Percentiles rank a stretch among this genome's conserved stretches.
These are phyloP conservation scores for Phania funesta DNA, from an alignment of 2,888 invertebrate genomes.

Conservation along the genomic window DNA sequence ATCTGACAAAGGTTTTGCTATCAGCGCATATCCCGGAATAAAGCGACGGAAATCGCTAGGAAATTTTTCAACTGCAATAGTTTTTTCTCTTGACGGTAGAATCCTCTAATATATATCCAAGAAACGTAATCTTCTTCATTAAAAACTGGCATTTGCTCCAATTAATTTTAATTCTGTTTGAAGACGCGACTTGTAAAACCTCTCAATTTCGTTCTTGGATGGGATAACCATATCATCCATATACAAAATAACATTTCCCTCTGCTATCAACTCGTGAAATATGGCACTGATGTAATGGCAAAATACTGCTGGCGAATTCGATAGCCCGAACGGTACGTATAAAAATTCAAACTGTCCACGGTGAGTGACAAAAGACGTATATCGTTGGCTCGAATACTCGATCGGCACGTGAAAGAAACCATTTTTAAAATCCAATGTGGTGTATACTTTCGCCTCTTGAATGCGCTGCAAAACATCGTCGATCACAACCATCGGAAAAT, in stretches of 20 bases:
- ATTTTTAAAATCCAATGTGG: not conserved
- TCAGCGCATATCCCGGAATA: too few relatives aligned
- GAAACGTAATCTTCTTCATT: not conserved
- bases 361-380: too few relatives aligned
- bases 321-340: not conserved
- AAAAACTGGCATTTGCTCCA: slow-evolving; percentile 9
- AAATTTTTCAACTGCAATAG: not conserved
- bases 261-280: not conserved
- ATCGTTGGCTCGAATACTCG: too few relatives aligned
- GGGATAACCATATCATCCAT: not conserved
- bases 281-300: not conserved
- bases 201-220: too few relatives aligned
- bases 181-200: too few relatives aligned
- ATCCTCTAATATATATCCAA: not conserved
- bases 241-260: not conserved
- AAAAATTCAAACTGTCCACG: too few relatives aligned
- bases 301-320: not conserved
- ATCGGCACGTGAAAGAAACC: too few relatives aligned
- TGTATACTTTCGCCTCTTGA: too few relatives aligned
- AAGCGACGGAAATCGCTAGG: too few relatives aligned
- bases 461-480: too few relatives aligned
- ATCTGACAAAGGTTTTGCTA: too few relatives aligned
- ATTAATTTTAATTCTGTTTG: not conserved
- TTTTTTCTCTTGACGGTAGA: slow-evolving; percentile 6
- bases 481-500: too few relatives aligned